Evolutionary conservation across 2,888 invertebrate species (phyloP).

Genomic region (Cerastoderma edule): DNA sequence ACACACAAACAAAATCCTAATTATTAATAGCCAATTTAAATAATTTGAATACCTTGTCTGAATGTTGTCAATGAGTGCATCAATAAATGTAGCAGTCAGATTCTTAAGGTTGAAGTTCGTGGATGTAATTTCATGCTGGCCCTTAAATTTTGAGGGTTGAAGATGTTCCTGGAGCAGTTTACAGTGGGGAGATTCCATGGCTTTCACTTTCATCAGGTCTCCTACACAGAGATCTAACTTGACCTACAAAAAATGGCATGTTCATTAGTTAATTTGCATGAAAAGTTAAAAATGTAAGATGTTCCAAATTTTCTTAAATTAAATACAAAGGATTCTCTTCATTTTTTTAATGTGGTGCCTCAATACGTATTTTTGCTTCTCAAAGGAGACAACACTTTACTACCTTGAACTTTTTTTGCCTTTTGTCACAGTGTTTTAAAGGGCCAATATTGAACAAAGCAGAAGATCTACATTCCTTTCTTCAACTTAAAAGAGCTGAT

Average conservation of each 20-base stretch:
- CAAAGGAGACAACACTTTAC: not conserved
- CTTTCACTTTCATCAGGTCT: constrained; percentile 27
- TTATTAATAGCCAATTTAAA: not conserved
- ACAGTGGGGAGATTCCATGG: constrained; percentile 23
- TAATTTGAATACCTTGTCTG: constrained; percentile 13
- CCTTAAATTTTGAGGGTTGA: constrained; percentile 23
- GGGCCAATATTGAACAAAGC: not conserved
- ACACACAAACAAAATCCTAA: too few relatives aligned
- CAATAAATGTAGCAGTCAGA: constrained; percentile 16
- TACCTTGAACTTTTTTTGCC: not conserved
- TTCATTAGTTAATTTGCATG: not conserved
- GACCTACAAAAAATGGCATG: constrained; percentile 21
- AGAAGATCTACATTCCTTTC: too few relatives aligned
- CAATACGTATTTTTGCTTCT: too few relatives aligned
- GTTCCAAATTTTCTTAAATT: not conserved
- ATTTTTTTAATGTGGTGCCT: not conserved
- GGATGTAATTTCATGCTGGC: constrained; percentile 27
- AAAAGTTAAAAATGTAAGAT: not conserved
- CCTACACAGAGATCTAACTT: constrained; percentile 38
- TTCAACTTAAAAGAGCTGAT: too few relatives aligned
- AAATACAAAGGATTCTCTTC: not conserved
- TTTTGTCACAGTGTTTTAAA: not conserved
- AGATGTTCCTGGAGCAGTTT: constrained; percentile 23
- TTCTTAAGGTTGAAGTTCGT: constrained; percentile 33
- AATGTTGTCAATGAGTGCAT: constrained; percentile 26